Conservation (phyloP, 2,113 vertebrate species). For the Neogobius melanostomus region DNA sequence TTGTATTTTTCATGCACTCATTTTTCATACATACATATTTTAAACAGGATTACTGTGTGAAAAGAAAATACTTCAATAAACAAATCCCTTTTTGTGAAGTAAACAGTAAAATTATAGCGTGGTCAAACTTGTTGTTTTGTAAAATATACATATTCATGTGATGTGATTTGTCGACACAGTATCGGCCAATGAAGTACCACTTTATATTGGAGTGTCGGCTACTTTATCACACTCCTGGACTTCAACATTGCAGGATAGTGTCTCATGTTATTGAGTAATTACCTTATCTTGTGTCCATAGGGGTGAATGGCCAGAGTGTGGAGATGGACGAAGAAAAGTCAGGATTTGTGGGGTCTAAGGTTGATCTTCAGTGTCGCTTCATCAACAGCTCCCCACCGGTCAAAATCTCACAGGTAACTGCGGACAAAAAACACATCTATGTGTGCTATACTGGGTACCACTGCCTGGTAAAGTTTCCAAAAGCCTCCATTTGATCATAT, state of each 20-base stretch:
- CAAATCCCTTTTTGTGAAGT: too few species aligned
- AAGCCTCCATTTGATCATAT: background rate
- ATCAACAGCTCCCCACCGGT: constrained; percentile 85
- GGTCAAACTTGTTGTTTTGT: too few species aligned
- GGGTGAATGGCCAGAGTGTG: constrained; percentile 67
- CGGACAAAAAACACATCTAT: background rate
- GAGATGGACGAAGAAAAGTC: constrained; percentile 89
- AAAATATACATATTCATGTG: too few species aligned
- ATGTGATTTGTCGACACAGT: too few species aligned
- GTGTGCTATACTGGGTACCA: background rate
- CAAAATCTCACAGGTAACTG: constrained; percentile 92
- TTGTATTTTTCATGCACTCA: too few species aligned
- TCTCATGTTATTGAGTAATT: background rate
- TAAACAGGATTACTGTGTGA: too few species aligned
- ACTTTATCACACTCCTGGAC: too few species aligned
- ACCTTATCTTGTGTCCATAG: constrained; percentile 35
- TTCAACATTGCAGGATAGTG: too few species aligned
- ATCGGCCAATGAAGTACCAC: too few species aligned
- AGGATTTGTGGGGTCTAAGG: constrained; percentile 86
- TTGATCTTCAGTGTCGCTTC: constrained; percentile 90
- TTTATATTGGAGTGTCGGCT: background rate
- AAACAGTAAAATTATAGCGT: too few species aligned
- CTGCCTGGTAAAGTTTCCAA: background rate
- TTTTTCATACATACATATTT: too few species aligned
- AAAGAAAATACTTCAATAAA: too few species aligned